Evolutionary conservation across 2,888 invertebrate genomes (phyloP), one percentile per base, ranked within the genome.

Genomic region (Hydraecia micacea): DNA sequence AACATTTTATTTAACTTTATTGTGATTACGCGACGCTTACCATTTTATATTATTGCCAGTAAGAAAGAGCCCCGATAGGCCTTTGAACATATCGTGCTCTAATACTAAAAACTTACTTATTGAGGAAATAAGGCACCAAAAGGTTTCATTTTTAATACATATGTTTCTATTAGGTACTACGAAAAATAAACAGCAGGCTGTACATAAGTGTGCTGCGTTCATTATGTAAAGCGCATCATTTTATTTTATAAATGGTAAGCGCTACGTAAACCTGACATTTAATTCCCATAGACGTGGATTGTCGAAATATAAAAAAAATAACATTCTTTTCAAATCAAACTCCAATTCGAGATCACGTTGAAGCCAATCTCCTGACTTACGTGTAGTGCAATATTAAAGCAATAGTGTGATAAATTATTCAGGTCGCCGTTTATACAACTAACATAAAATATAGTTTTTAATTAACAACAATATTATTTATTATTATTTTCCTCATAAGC

Each of bases 331-430:
- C 88, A 93, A 93, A 93, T 91, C 88, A 93, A 93, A 94, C 94
- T 93, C 93, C 92, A 93, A 95, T 95, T 95, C 95, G 96, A 96
- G 96, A 96, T 96, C 96, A 96, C 93, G 90, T 93, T 90, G 89
- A 94, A 95, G 95, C 87, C 96, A 91, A 91, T 82, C 95, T 91
- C 93, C 92, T 90, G 94, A 94, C 96, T 95, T 91, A 89, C 92
- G 88, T 95, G 93, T 96, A 95, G 93, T 96, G 91, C 91, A 91
- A 92, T 91, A 93, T 95, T 95, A 96, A 95, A 95, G 95, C 95
- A 96, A 94, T 86, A 86, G 89, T 93, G 93, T 95, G 91, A 94
- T 93, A 93, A 90, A 91, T 92, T 90, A 81, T 91, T 94, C 94
- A 95, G 94, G 94, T 95, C 93, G 91, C 93, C 90, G 88, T 92